Conservation (phyloP, 2,797 vertebrate species). For the Zenarchopterus dispar region DNA sequence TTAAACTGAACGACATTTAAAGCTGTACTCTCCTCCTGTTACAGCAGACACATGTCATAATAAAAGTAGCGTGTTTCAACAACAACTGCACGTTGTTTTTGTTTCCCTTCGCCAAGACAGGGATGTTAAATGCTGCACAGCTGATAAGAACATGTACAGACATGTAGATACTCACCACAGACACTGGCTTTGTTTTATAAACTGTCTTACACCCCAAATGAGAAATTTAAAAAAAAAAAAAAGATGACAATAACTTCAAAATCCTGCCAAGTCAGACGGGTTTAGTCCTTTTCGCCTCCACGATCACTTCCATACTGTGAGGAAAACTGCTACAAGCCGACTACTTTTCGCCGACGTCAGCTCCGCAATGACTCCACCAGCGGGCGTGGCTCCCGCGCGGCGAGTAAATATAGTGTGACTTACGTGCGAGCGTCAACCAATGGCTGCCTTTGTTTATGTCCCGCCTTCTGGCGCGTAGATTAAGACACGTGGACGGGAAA, state of each 20-base stretch:
- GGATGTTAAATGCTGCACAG: neutral
- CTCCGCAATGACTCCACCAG: conserved; percentile 59
- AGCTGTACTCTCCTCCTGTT: accelerated
- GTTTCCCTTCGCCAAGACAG: conserved; percentile 11
- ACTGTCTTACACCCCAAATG: conserved; percentile 1
- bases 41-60: accelerated
- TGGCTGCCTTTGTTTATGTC: conserved; percentile 82
- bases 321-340: conserved; percentile 51
- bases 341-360: conserved; percentile 76
- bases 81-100: conserved; percentile 27
- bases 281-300: conserved; percentile 72
- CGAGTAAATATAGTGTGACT: conserved; percentile 51
- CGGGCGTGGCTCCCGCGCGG: conserved; percentile 49
- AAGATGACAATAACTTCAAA: conserved; percentile 29
- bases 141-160: neutral
- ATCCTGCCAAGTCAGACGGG: conserved; percentile 58
- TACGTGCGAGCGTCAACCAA: conserved; percentile 71
- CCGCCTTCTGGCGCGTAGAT: conserved; percentile 60
- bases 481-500: conserved; percentile 87
- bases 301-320: conserved; percentile 77
- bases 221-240: neutral
- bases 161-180: conserved; percentile 53
- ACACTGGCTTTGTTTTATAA: conserved; percentile 42
- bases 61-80: neutral
- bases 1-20: accelerated